Evolutionary conservation across 2,888 invertebrate species (phyloP).

Genomic region (Gerris lacustris): DNA sequence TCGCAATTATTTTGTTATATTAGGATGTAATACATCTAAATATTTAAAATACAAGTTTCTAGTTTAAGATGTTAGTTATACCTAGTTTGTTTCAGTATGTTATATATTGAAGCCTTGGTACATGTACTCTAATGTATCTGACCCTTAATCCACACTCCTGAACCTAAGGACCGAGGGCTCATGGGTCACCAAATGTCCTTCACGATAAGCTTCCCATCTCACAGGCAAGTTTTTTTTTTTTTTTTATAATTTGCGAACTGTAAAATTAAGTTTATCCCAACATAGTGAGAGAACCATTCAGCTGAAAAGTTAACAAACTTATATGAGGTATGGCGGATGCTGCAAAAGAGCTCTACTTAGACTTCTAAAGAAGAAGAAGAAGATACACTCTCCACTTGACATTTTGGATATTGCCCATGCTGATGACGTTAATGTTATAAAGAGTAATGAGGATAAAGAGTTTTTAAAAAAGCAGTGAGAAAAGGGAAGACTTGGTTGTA

Average conservation of each 20-base stretch:
- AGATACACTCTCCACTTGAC: too few species aligned
- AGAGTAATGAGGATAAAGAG: conserved; percentile 6
- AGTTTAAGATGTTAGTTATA: too few species aligned
- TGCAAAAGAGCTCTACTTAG: conserved; percentile 18
- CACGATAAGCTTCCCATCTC: not conserved
- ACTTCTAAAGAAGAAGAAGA: too few species aligned
- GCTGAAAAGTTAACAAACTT: conserved; percentile 15
- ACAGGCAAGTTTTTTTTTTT: not conserved
- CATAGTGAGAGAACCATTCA: conserved; percentile 8
- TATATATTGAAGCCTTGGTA: too few species aligned
- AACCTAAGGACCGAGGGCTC: too few species aligned
- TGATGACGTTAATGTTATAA: not conserved
- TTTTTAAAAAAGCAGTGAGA: conserved; percentile 6
- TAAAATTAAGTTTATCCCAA: conserved; percentile 5
- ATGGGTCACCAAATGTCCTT: not conserved
- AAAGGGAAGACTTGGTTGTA: not conserved
- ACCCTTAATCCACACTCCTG: too few species aligned
- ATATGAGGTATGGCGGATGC: conserved; percentile 14
- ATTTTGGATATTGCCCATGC: too few species aligned
- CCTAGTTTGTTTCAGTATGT: too few species aligned
- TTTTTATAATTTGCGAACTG: not conserved
- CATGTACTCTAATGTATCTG: too few species aligned
- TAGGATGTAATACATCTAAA: too few species aligned
- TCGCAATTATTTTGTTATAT: too few species aligned
- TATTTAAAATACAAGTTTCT: too few species aligned